Conservation (phyloP, 2,888 invertebrate species). For the Meghimatium bilineatum region DNA sequence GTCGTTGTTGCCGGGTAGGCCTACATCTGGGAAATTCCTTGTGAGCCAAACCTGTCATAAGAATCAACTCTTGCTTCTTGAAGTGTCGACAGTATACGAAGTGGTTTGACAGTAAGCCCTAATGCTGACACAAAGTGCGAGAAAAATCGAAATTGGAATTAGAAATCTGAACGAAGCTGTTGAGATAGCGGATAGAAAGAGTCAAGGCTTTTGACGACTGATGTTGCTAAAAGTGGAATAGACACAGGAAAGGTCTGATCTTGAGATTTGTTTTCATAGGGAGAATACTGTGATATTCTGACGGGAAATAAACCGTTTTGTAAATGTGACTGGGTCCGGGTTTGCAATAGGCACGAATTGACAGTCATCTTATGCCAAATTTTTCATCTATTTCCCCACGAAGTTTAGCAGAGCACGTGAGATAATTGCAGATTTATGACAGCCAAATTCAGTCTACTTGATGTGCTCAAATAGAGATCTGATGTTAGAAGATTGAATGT, state of each 20-base stretch:
- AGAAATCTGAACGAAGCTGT: neutral
- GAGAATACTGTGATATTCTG: neutral
- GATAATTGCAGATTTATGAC: slow-evolving; percentile 17
- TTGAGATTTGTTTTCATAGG: neutral
- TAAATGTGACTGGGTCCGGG: slow-evolving; percentile 16
- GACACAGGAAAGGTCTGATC: slow-evolving; percentile 26
- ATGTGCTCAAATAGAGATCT: neutral
- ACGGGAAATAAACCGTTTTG: slow-evolving; percentile 27
- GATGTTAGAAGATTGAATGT: neutral
- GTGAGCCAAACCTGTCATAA: neutral
- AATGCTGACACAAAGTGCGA: slow-evolving; percentile 16
- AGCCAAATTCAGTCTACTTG: neutral
- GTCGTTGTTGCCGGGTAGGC: neutral
- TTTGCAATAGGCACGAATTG: neutral
- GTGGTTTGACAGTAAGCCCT: neutral
- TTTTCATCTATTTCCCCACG: neutral
- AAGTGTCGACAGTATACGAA: neutral
- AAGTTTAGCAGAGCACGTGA: neutral
- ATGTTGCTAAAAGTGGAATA: slow-evolving; percentile 14
- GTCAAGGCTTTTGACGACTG: slow-evolving; percentile 11
- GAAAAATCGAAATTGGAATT: slow-evolving; percentile 27
- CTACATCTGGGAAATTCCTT: neutral
- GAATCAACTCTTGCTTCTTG: neutral
- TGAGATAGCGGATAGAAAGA: neutral
- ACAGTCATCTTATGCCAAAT: neutral